Evolutionary conservation across 2,888 invertebrate genomes (phyloP).

Genomic region (Augiades crinisus): DNA sequence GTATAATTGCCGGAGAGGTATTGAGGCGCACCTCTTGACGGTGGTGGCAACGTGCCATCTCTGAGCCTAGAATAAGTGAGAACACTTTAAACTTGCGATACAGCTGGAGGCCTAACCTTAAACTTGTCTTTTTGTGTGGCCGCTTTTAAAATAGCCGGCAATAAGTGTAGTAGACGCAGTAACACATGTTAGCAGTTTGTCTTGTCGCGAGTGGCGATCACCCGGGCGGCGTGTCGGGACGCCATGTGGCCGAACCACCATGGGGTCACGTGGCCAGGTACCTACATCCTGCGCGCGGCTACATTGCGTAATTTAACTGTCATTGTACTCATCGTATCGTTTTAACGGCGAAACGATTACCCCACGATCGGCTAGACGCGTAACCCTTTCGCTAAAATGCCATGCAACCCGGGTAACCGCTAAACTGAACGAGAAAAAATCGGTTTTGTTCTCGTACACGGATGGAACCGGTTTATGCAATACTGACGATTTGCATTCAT

Average conservation of each 20-base stretch:
- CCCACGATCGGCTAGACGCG: slow-evolving; percentile 20
- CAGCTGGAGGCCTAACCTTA: slow-evolving; percentile 49
- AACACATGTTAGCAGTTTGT: slow-evolving; percentile 56
- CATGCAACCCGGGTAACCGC: slow-evolving; percentile 14
- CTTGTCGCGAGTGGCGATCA: slow-evolving; percentile 47
- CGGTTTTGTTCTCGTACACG: slow-evolving; percentile 15
- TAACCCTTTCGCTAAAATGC: slow-evolving; percentile 4
- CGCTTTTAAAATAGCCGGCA: slow-evolving; percentile 41
- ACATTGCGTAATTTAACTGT: slow-evolving; percentile 51
- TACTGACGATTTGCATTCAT: slow-evolving; percentile 40
- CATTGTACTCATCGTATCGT: slow-evolving; percentile 24
- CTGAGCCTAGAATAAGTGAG: slow-evolving; percentile 8
- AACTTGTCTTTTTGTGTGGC: slow-evolving; percentile 42
- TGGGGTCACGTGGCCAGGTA: slow-evolving; percentile 66
- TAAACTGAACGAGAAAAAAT: neutral
- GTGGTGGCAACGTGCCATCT: slow-evolving; percentile 27
- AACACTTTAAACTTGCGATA: slow-evolving; percentile 28
- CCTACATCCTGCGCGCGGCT: slow-evolving; percentile 53
- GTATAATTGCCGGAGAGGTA: slow-evolving; percentile 19
- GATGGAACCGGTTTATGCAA: slow-evolving; percentile 19
- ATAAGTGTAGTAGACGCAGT: slow-evolving; percentile 42
- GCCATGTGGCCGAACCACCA: slow-evolving; percentile 56
- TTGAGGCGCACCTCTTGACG: slow-evolving; percentile 13
- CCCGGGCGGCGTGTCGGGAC: slow-evolving; percentile 40
- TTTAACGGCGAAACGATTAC: slow-evolving; percentile 19